Evolutionary conservation across 2,797 vertebrate genomes (phyloP).

Genomic region (Sciurus carolinensis): DNA sequence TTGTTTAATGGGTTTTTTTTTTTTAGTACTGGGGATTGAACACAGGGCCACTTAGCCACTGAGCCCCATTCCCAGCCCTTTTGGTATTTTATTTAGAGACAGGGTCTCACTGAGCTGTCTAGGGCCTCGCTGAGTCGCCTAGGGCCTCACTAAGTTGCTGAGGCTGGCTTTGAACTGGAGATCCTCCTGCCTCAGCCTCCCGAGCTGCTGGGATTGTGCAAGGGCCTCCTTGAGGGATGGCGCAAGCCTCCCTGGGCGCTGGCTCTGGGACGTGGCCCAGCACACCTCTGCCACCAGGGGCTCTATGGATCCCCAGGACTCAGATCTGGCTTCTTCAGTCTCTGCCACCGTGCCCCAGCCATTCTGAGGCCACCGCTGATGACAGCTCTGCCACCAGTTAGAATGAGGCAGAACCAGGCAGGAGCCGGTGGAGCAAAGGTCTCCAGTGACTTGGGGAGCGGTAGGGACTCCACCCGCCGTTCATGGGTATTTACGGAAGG

Average conservation of each 20-base stretch:
- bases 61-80: too few species aligned
- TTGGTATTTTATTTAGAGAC: too few species aligned
- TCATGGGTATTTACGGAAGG: not conserved
- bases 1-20: too few species aligned
- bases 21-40: too few species aligned
- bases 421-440: not conserved
- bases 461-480: not conserved
- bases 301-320: not conserved
- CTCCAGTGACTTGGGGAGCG: not conserved
- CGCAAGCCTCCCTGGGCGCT: not conserved
- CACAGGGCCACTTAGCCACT: too few species aligned
- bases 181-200: too few species aligned
- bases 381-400: not conserved
- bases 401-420: not conserved
- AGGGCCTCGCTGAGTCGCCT: too few species aligned
- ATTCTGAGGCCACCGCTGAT: not conserved
- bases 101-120: too few species aligned
- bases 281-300: not conserved
- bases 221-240: too few species aligned
- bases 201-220: too few species aligned
- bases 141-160: too few species aligned
- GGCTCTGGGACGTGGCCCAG: conserved; percentile 76
- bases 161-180: too few species aligned
- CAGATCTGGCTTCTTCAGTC: not conserved
- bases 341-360: not conserved